Percentiles rank a stretch among this genome's conserved stretches.
Evolutionary conservation across 2,888 invertebrate genomes (phyloP).

Genomic region (Cyaniris semiargus): DNA sequence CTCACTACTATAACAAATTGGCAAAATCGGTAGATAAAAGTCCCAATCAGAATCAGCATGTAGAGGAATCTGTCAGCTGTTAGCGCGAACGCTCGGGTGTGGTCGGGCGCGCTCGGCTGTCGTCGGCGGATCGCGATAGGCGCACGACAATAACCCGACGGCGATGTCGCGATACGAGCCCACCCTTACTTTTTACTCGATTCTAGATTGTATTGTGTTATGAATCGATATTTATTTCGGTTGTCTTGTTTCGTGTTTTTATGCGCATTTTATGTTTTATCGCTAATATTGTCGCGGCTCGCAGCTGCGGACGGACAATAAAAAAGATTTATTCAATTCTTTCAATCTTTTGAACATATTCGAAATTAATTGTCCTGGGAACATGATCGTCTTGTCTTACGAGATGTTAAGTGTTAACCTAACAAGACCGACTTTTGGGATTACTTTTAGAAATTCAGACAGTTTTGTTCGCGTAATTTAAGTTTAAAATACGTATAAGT

Average conservation of each 20-base stretch:
- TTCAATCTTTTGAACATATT: slow-evolving; percentile 2
- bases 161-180: slow-evolving; percentile 65
- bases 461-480: neutral
- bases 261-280: slow-evolving; percentile 56
- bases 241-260: slow-evolving; percentile 60
- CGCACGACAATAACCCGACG: slow-evolving; percentile 68
- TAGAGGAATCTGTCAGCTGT: slow-evolving; percentile 60
- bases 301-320: slow-evolving; percentile 31
- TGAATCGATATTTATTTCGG: slow-evolving; percentile 75
- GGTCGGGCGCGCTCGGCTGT: slow-evolving; percentile 52
- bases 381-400: neutral
- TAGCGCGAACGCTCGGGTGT: slow-evolving; percentile 34
- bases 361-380: slow-evolving; percentile 7
- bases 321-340: slow-evolving; percentile 19
- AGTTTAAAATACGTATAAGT: neutral
- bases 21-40: neutral
- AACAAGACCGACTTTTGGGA: neutral
- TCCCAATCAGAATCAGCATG: slow-evolving; percentile 31
- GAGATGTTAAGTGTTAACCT: neutral
- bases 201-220: slow-evolving; percentile 77
- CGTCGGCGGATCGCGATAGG: slow-evolving; percentile 55
- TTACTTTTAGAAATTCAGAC: neutral
- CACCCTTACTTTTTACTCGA: slow-evolving; percentile 70
- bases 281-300: slow-evolving; percentile 51
- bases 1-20: neutral